These are phyloP conservation scores for Lampris incognitus DNA, from an alignment of 2,113 vertebrate species.

Conservation along the genomic window DNA sequence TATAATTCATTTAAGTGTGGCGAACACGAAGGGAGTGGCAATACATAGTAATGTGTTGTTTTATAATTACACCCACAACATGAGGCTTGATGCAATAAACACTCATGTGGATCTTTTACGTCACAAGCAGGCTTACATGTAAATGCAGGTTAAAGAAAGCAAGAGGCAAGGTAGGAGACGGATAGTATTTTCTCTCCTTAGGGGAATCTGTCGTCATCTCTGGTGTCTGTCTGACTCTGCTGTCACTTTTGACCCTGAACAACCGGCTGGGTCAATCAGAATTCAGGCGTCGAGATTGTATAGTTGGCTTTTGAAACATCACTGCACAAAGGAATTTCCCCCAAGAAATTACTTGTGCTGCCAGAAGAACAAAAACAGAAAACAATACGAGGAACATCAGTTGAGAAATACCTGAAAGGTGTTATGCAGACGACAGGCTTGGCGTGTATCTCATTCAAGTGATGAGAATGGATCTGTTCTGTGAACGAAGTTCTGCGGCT, in stretches of 20 bases:
- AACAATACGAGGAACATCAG: not conserved
- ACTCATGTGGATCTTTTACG: slow-evolving; percentile 24
- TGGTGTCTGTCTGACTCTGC: not conserved
- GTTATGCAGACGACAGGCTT: too few species aligned
- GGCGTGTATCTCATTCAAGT: not conserved
- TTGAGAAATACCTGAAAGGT: not conserved
- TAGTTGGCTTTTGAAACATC: not conserved
- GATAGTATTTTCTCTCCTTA: not conserved
- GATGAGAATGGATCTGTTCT: slow-evolving; percentile 22
- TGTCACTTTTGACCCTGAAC: slow-evolving; percentile 1
- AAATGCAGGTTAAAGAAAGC: slow-evolving; percentile 33
- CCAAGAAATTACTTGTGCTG: not conserved
- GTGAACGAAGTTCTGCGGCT: slow-evolving; percentile 11
- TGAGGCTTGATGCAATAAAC: slow-evolving; percentile 23
- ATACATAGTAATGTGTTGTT: slow-evolving; percentile 29
- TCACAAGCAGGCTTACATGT: slow-evolving; percentile 26
- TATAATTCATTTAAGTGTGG: slow-evolving; percentile 9
- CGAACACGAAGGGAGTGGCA: slow-evolving; percentile 26
- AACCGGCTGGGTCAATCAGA: not conserved
- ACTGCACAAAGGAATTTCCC: not conserved
- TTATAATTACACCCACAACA: slow-evolving; percentile 26
- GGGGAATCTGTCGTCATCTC: slow-evolving; percentile 19
- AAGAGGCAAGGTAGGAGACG: not conserved
- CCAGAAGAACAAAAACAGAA: not conserved
- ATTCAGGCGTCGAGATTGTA: not conserved